Evolutionary conservation across 2,888 invertebrate species (phyloP), one percentile per base, ranked within the genome.

Genomic region (Latheticus oryzae): DNA sequence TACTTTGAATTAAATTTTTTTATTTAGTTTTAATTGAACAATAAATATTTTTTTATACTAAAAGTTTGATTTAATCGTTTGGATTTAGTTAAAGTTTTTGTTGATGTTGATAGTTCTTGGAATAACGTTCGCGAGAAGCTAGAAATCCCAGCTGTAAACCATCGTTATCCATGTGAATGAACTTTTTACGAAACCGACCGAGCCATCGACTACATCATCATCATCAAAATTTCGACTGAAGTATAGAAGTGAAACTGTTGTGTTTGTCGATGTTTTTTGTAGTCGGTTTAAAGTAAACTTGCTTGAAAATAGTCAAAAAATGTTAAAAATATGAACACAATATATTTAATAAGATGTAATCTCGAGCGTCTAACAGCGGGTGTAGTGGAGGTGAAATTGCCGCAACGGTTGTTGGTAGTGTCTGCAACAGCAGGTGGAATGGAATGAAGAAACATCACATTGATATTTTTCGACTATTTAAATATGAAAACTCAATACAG

Each of bases 401-500:
- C 61, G 69, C 70, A 66, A 67, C 68, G 67, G 66, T 68, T 70
- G 64, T 64, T 65, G 65, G 67, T 72, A 68, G 69, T 74, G 73
- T 73, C 74, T n/a, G n/a, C n/a, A n/a, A n/a, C n/a, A 75, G 75
- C 76, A 76, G 77, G 77, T 76, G 77, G 74, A 76, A 72, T 72
- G 69, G 65, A 67, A 65, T 72, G 72, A n/a, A n/a, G n/a, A 73
- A 69, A 69, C 65, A 68, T 66, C 64, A 63, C 63, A 17, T 19
- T 61, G 60, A 43, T 58, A 60, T 58, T 61, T 61, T 64, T 63
- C 80, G 81, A 80, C 79, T 78, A 78, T 81, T 76, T 65, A 52
- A 72, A 68, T 63, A 74, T 73, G 71, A 57, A 68, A 79, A 79
- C 79, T 82, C 81, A 79, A 79, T 78, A 75, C 77, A 78, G 64